Percentiles rank a stretch among this genome's conserved stretches.
Conservation (phyloP, 2,797 vertebrate genomes). For the Pogoniulus pusillus region DNA sequence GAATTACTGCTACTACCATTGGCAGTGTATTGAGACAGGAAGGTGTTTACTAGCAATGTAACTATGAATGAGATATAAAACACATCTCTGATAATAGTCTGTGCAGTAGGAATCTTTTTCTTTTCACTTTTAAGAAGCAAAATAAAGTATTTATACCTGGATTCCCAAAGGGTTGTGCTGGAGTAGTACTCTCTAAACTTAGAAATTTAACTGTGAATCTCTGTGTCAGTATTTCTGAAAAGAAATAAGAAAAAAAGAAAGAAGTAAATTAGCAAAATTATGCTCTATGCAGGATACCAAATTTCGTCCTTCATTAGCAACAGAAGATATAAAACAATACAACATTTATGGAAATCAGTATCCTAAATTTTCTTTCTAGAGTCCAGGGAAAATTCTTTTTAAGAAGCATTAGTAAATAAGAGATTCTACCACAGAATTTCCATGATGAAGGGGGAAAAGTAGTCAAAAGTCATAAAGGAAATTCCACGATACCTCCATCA, state of each 20-base stretch:
- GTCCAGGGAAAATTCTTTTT: not conserved
- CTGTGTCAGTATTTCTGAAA: constrained; percentile 78
- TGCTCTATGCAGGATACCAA: not conserved
- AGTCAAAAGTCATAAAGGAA: not conserved
- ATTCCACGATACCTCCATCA: constrained; percentile 48
- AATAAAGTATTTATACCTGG: constrained; percentile 80
- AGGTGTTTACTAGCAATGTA: not conserved
- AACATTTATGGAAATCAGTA: not conserved
- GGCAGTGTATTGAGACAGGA: not conserved
- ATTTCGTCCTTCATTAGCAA: not conserved
- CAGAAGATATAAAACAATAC: not conserved
- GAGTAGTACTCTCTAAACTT: constrained; percentile 65
- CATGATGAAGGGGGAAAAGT: not conserved
- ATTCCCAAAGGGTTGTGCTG: constrained; percentile 78
- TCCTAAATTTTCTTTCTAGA: not conserved
- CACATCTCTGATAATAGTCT: not conserved
- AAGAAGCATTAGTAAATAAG: not conserved
- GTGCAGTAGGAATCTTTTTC: accelerated
- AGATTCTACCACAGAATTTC: not conserved
- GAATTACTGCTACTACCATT: not conserved
- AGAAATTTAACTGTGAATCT: constrained; percentile 86
- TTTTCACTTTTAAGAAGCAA: not conserved
- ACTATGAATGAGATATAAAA: not conserved
- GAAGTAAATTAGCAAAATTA: not conserved
- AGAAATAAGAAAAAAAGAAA: constrained; percentile 1